Evolutionary conservation across 1,140 invertebrate genomes (phyloP), one percentile per base, ranked within the genome.

Genomic region (Theocolax elegans): DNA sequence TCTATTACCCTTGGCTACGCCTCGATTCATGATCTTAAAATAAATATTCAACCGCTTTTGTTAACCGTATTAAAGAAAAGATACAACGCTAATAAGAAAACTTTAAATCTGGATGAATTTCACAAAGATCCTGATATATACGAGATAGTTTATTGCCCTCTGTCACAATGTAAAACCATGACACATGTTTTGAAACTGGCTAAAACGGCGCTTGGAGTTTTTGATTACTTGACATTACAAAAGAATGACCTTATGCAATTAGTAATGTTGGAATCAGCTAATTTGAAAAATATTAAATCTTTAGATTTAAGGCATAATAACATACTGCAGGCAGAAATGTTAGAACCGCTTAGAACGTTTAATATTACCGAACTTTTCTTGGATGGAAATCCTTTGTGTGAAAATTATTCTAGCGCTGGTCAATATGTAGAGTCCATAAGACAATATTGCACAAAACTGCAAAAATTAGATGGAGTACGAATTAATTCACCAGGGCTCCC

Each of bases 241-340:
- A 78, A 82, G 17, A 89, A 89, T 60, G 81, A 85, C 51, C 76
- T 88, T 0, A 69, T 70, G n/a, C 75, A 63, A 23, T 67, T 88
- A 17, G 56, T 73, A 4, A 78, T 82, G 3, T 63, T 88, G 15
- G 83, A 88, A 64, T 74, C 73, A 8, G 59, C 80, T 1, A 76
- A 74, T 58, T 71, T 83, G 13, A 75, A 75, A 15, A 79, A 71
- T 10, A 60, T 84, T 9, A 83, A 72, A 7, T 76, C 67, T 23
- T 27, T 89, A 13, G 87, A 89, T 76, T 72, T 88, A 3, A 82
- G 87, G 12, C 74, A 87, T 66, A 89, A 89, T 75, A 71, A 76
- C 23, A 72, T 88, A 38, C 73, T 83, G 6, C 76, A 74, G 13
- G 80, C 77, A 46, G 75, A 79, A 3, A 21, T 35, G 2, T 63